Conservation (phyloP, 2,113 vertebrate genomes). For the Erythrocercus mccallii region DNA sequence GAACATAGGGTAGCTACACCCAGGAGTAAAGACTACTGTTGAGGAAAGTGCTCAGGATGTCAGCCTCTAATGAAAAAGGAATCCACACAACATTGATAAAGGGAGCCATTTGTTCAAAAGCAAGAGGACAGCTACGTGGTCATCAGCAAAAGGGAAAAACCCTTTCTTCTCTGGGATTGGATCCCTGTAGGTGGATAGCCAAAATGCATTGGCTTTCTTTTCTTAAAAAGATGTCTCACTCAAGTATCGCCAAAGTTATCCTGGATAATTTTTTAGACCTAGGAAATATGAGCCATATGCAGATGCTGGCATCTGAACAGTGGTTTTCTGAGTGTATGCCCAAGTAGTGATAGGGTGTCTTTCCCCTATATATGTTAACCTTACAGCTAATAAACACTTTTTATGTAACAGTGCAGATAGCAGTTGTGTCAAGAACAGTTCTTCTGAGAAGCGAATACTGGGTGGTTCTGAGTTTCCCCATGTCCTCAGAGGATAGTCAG, state of each 20-base stretch:
- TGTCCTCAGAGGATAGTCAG: not conserved
- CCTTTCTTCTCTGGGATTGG: not conserved
- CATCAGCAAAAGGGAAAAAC: not conserved
- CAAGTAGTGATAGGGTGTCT: not conserved
- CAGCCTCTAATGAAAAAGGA: not conserved
- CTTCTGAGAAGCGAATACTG: rapidly evolving
- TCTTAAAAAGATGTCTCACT: not conserved
- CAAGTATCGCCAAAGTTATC: not conserved
- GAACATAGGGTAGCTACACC: rapidly evolving
- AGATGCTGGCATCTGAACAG: not conserved
- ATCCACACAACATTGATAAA: not conserved
- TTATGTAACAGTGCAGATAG: not conserved
- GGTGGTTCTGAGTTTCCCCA: not conserved
- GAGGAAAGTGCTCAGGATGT: not conserved
- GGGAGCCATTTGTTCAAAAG: not conserved
- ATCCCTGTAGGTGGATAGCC: not conserved
- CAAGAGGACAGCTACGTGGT: not conserved
- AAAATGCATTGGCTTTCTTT: not conserved
- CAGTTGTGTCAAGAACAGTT: not conserved
- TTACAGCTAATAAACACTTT: not conserved
- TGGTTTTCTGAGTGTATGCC: not conserved
- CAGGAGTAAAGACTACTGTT: not conserved
- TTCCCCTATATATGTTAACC: not conserved
- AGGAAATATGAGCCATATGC: not conserved
- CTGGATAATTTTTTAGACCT: not conserved